phyloP scores from a whole-genome alignment of 2,113 vertebrate species.

The Limanda limanda region DNA sequence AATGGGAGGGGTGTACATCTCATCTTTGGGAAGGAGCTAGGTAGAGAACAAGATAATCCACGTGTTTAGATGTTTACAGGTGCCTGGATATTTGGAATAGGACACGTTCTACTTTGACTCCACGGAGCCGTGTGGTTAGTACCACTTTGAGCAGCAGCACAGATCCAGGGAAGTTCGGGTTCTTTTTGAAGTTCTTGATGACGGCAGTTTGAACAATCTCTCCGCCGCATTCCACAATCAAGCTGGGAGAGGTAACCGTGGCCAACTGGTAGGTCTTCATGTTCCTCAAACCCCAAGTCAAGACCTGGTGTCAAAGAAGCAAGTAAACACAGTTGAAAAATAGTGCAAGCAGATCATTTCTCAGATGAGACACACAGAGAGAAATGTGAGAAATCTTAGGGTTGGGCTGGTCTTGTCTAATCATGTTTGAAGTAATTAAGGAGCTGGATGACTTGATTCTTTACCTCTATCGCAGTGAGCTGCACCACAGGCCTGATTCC shows the following conservation, averaged over 20 bases:
- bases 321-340: neutral
- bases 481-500: constrained; percentile 97
- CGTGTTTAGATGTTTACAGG: neutral
- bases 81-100: neutral
- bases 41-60: neutral
- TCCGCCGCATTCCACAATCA: constrained; percentile 94
- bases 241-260: constrained; percentile 89
- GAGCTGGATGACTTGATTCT: too few relatives aligned
- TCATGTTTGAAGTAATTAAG: too few relatives aligned
- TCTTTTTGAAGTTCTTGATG: constrained; percentile 96
- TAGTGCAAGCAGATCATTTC: neutral
- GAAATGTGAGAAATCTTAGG: too few relatives aligned
- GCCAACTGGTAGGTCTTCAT: constrained; percentile 97
- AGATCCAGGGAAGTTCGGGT: constrained; percentile 94
- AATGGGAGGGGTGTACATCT: constrained; percentile 95
- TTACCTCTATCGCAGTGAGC: constrained; percentile 93
- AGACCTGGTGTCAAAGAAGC: constrained; percentile 81
- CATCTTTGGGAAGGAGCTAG: constrained; percentile 93
- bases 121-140: constrained; percentile 28
- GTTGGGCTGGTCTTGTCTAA: too few relatives aligned
- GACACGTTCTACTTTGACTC: neutral
- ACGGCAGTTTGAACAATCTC: constrained; percentile 90
- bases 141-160: constrained; percentile 97
- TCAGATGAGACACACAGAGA: neutral
- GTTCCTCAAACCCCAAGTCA: constrained; percentile 97